Base-by-base conservation (phyloP, 2,797 vertebrate species). In the Chiropotes sagulatus region DNA sequence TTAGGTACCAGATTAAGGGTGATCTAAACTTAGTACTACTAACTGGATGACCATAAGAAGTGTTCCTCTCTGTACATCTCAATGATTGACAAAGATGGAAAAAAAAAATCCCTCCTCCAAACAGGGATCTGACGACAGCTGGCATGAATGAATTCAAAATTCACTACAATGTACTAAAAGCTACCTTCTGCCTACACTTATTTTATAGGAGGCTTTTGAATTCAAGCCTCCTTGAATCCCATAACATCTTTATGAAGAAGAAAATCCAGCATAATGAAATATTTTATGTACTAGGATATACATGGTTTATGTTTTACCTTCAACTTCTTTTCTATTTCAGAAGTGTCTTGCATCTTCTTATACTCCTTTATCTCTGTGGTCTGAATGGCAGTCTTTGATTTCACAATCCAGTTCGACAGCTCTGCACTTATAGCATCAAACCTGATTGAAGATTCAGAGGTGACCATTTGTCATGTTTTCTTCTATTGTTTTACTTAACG, bases 371-470 rank as follows among this genome's bases (percentile, higher is more conserved):
- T 99, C 95, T 99, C 99, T 89, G 98, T n/a, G 0, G 98, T 94
- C 97, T 99, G 98, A 98, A 99, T 97, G 13, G 98, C 98, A 86
- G 96, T 97, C 98, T 99, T 99, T 97, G 99, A 99, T 93, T 98
- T 99, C 97, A 98, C 98, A 96, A 99, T 99, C 99, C 99, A 99
- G 97, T 95, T 98, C 98, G 99, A 94, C 81, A 99, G 98, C 64
- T 99, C 99, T 58, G 98, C 98, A 75, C 99, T 98, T 94, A 99
- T 98, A 72, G 97, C 98, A 98, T 99, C 99, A 98, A 99, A 99
- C 98, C 99, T 99, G 97, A 87, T 92, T 96, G 54, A 97, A 98
- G 97, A 98, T 84, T 97, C 93, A 98, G 82, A 98, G 26, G 91
- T 87, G 88, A 94, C 58, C 75, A 36, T 89, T 46, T 80, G 85